phyloP scores from a whole-genome alignment of 2,797 vertebrate species.

The Ambastaia sidthimunki region DNA sequence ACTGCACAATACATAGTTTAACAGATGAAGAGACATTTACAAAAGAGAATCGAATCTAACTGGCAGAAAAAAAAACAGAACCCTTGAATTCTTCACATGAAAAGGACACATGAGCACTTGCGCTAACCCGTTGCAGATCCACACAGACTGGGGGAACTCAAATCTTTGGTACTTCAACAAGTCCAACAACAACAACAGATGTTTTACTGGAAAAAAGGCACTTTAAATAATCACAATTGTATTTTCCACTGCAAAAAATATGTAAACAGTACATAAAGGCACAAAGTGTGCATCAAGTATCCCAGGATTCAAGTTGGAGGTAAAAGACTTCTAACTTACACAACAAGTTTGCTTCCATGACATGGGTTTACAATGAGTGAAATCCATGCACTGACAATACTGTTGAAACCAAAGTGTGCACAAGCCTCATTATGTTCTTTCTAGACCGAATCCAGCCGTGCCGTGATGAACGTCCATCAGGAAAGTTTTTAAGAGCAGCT shows the following conservation, averaged over 20 bases:
- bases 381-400: conserved; percentile 59
- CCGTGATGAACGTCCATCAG: conserved; percentile 8
- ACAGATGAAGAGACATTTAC: conserved; percentile 53
- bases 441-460: conserved; percentile 29
- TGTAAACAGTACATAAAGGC: conserved; percentile 65
- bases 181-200: conserved; percentile 34
- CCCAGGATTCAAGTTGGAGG: conserved; percentile 68
- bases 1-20: conserved; percentile 50
- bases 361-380: conserved; percentile 43
- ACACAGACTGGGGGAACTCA: conserved; percentile 43
- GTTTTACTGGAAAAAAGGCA: conserved; percentile 62
- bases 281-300: conserved; percentile 70
- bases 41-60: conserved; percentile 37
- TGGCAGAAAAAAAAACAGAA: conserved; percentile 34
- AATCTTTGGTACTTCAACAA: conserved; percentile 62
- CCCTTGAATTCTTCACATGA: conserved; percentile 46
- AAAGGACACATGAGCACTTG: conserved; percentile 46
- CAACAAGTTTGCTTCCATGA: conserved; percentile 41
- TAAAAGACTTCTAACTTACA: conserved; percentile 56
- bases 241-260: conserved; percentile 60
- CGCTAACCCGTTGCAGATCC: conserved; percentile 48
- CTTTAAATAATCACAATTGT: conserved; percentile 58
- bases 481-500: conserved; percentile 15
- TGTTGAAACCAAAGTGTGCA: conserved; percentile 55
- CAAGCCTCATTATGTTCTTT: conserved; percentile 29